phyloP scores from a whole-genome alignment of 2,888 invertebrate genomes.

The Rhagium mordax region DNA sequence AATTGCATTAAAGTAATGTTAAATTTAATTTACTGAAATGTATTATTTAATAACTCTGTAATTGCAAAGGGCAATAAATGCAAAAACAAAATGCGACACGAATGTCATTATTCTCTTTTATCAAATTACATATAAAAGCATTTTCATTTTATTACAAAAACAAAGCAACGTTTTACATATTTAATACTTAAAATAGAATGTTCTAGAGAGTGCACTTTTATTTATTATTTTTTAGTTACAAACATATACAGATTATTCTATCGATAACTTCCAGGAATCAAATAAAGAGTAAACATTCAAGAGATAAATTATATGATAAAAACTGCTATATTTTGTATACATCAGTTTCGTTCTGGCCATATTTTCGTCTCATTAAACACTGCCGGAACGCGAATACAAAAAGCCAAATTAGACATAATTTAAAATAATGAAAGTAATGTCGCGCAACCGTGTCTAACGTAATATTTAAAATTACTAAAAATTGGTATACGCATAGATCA shows the following conservation, averaged over 20 bases:
- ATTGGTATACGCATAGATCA: constrained; percentile 55
- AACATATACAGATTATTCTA: background rate
- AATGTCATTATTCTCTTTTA: constrained; percentile 23
- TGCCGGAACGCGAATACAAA: constrained; percentile 4
- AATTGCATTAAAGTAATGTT: constrained; percentile 20
- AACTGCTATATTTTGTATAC: background rate
- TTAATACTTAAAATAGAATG: background rate
- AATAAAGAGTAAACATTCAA: background rate
- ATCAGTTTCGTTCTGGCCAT: background rate
- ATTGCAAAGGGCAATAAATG: constrained; percentile 24
- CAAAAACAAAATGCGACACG: constrained; percentile 18
- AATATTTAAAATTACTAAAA: constrained; percentile 55
- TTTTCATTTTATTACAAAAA: constrained; percentile 25
- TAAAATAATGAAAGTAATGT: constrained; percentile 46
- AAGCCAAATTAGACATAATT: constrained; percentile 38
- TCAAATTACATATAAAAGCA: constrained; percentile 24
- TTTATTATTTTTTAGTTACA: background rate
- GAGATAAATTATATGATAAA: background rate
- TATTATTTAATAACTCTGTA: constrained; percentile 26
- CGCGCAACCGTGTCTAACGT: constrained; percentile 40
- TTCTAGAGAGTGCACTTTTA: background rate
- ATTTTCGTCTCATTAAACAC: constrained; percentile 30
- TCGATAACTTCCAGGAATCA: background rate
- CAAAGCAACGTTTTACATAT: constrained; percentile 16
- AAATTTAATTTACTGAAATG: constrained; percentile 32